Conservation (phyloP, 2,888 invertebrate genomes). For the Aleiodes alternator region DNA sequence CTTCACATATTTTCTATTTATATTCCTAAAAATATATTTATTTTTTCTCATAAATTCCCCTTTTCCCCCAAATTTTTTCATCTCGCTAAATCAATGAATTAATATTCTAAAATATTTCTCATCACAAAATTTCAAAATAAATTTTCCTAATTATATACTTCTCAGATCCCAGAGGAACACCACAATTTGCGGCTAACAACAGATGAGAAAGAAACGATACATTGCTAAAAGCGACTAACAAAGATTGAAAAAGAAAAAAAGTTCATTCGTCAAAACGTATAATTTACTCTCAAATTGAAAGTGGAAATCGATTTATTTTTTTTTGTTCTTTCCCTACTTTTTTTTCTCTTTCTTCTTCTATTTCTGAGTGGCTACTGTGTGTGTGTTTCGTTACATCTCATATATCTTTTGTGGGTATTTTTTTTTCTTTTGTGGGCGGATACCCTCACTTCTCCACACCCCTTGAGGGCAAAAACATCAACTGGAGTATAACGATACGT, state of each 20-base stretch:
- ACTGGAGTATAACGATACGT: conserved; percentile 67
- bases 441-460: conserved; percentile 63
- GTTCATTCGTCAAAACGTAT: conserved; percentile 69
- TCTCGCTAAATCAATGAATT: too few relatives aligned
- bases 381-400: conserved; percentile 71
- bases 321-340: too few relatives aligned
- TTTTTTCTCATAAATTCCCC: too few relatives aligned
- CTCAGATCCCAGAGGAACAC: neutral
- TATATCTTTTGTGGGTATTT: conserved; percentile 68
- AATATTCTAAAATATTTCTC: too few relatives aligned
- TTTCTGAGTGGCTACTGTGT: conserved; percentile 68
- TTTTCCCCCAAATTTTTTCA: too few relatives aligned
- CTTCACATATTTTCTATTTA: too few relatives aligned
- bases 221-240: conserved; percentile 47
- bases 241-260: conserved; percentile 56
- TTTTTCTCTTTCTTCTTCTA: neutral
- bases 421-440: conserved; percentile 39
- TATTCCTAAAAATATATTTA: too few relatives aligned
- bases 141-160: conserved; percentile 3
- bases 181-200: neutral
- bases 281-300: conserved; percentile 68
- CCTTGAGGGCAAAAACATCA: conserved; percentile 71
- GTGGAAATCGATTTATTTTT: conserved; percentile 42
- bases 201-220: conserved; percentile 41
- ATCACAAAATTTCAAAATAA: too few relatives aligned